Percentiles rank a stretch among this genome's conserved stretches.
phyloP scores from a whole-genome alignment of 2,888 invertebrate genomes.

The Ferrisia virgata region DNA sequence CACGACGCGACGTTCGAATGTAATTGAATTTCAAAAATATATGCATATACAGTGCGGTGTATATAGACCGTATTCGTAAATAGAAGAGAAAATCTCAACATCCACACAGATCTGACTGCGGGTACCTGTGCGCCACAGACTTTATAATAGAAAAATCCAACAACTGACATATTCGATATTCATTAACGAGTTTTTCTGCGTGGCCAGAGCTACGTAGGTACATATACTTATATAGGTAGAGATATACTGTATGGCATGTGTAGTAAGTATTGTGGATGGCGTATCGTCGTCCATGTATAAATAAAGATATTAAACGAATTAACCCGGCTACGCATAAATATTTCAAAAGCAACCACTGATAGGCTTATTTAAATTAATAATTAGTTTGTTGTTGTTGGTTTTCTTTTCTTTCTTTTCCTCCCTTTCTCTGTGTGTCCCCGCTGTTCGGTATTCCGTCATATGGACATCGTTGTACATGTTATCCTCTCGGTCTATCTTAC shows the following conservation, averaged over 20 bases:
- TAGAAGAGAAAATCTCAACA: background rate
- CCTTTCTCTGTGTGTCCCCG: background rate
- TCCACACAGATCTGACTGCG: background rate
- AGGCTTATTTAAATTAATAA: slow-evolving; percentile 39
- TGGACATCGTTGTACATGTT: background rate
- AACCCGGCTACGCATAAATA: slow-evolving; percentile 29
- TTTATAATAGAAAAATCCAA: background rate
- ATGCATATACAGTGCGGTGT: background rate
- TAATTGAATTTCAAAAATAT: background rate
- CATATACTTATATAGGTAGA: too few relatives aligned
- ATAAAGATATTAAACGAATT: slow-evolving; percentile 36
- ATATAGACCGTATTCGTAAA: background rate
- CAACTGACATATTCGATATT: slow-evolving; percentile 27
- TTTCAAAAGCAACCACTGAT: slow-evolving; percentile 30
- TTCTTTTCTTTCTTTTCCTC: background rate
- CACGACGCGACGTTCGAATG: background rate
- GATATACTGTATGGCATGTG: too few relatives aligned
- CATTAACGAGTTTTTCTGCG: slow-evolving; percentile 29
- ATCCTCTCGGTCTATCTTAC: too few relatives aligned
- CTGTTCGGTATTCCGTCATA: background rate
- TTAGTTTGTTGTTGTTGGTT: slow-evolving; percentile 31
- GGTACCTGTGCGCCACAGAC: background rate
- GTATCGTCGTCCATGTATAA: background rate
- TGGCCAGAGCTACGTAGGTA: background rate
- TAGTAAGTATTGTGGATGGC: too few relatives aligned